A percentile compares a stretch with the other conserved stretches of the same genome.
These are phyloP conservation scores for Dolichotis patagonum DNA, from an alignment of 2,113 vertebrate genomes.

Conservation along the genomic window DNA sequence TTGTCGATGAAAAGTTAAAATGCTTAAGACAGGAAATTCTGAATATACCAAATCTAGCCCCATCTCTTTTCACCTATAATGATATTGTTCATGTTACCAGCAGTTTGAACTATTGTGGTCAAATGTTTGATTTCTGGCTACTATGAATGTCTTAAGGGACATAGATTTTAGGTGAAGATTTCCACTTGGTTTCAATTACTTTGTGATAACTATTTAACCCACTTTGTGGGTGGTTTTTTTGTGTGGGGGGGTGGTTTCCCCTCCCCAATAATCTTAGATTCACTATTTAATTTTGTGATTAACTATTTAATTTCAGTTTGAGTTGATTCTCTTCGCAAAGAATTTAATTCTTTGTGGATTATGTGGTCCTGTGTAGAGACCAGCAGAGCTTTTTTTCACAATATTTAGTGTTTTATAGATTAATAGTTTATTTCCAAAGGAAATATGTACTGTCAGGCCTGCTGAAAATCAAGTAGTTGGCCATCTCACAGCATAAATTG, in stretches of 20 bases:
- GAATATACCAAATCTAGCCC: conserved; percentile 54
- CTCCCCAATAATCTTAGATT: background rate
- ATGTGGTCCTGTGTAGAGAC: background rate
- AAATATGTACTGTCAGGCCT: rapidly evolving
- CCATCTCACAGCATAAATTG: background rate
- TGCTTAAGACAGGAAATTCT: conserved; percentile 72
- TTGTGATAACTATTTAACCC: conserved; percentile 63
- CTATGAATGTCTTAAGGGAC: conserved; percentile 49
- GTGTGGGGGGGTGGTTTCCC: rapidly evolving
- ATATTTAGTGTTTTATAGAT: background rate
- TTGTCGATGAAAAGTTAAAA: conserved; percentile 59
- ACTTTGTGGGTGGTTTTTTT: background rate
- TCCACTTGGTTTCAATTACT: conserved; percentile 61
- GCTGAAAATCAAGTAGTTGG: background rate
- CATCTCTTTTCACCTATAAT: conserved; percentile 4
- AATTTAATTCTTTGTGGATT: background rate
- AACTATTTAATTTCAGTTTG: background rate
- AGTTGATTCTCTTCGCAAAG: background rate
- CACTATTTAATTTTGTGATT: background rate
- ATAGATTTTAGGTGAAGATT: background rate
- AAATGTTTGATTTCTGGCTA: conserved; percentile 68
- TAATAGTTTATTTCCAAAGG: conserved; percentile 4
- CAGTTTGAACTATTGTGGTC: conserved; percentile 54
- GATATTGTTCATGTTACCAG: conserved; percentile 35
- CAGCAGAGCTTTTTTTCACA: background rate